phyloP scores from a whole-genome alignment of 2,113 vertebrate genomes.

The Bos javanicus region DNA sequence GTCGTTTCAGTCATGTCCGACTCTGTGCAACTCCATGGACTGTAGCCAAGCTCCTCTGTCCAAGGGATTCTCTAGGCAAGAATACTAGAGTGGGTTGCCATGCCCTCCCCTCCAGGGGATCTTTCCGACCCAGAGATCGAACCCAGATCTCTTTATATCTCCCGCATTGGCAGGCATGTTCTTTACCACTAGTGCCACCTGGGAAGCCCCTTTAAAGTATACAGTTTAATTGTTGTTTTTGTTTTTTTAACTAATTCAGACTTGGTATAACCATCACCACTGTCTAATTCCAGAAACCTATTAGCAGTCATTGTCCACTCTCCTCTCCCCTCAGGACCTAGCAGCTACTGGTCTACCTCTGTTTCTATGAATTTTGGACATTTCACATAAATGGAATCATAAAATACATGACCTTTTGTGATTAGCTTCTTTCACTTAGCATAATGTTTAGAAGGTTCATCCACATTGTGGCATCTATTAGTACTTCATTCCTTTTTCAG shows the following conservation, averaged over 20 bases:
- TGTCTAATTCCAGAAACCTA: not conserved
- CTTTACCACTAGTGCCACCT: not conserved
- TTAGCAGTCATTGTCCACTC: not conserved
- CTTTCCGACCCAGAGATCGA: not conserved
- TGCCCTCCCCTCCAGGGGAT: not conserved
- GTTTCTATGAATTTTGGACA: not conserved
- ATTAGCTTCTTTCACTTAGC: not conserved
- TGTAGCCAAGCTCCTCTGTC: not conserved
- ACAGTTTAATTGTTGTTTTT: not conserved
- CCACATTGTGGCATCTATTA: fast-evolving
- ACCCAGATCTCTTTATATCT: not conserved
- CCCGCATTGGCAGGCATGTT: not conserved
- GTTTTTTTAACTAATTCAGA: not conserved
- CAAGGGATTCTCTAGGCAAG: not conserved
- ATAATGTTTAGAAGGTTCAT: not conserved
- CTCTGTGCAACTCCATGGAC: not conserved
- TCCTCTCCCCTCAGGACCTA: not conserved
- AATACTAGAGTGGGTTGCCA: not conserved
- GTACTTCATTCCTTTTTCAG: not conserved
- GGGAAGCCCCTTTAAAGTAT: not conserved
- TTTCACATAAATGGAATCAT: not conserved
- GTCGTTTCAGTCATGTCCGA: not conserved
- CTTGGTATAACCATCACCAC: not conserved
- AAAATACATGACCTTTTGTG: not conserved
- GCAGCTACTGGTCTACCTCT: not conserved